phyloP scores from a whole-genome alignment of 2,113 vertebrate genomes.

The Thunnus thynnus region DNA sequence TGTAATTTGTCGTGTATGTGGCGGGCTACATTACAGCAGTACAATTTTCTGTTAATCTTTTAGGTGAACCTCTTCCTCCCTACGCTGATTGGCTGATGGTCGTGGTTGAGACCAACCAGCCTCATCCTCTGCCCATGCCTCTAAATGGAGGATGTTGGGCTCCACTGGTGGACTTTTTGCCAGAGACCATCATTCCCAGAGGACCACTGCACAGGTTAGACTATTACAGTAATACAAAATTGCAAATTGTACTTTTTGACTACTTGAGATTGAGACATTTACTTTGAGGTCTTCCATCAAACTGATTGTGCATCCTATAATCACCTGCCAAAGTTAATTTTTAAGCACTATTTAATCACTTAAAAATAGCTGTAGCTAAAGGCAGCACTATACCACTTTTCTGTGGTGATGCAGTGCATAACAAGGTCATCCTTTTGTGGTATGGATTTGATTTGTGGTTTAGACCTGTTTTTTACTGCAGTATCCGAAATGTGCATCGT shows the following conservation, averaged over 20 bases:
- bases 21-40: background rate
- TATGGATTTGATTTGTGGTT: background rate
- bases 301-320: background rate
- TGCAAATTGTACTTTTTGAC: background rate
- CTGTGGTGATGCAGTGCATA: background rate
- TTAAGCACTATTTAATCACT: background rate
- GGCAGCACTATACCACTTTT: background rate
- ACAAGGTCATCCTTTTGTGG: background rate
- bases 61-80: conserved; percentile 93
- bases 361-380: background rate
- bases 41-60: background rate
- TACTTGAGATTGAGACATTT: no score
- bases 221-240: background rate
- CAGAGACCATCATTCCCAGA: conserved; percentile 94
- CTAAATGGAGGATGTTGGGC: conserved; percentile 97
- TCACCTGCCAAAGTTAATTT: background rate
- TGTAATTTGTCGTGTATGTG: background rate
- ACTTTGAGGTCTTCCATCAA: background rate
- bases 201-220: conserved; percentile 95
- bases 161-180: conserved; percentile 95
- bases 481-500: background rate
- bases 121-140: conserved; percentile 95
- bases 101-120: conserved; percentile 92
- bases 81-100: conserved; percentile 94
- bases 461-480: background rate